Evolutionary conservation across 2,888 invertebrate genomes (phyloP).

Genomic region (Pristionchus exspectatus): DNA sequence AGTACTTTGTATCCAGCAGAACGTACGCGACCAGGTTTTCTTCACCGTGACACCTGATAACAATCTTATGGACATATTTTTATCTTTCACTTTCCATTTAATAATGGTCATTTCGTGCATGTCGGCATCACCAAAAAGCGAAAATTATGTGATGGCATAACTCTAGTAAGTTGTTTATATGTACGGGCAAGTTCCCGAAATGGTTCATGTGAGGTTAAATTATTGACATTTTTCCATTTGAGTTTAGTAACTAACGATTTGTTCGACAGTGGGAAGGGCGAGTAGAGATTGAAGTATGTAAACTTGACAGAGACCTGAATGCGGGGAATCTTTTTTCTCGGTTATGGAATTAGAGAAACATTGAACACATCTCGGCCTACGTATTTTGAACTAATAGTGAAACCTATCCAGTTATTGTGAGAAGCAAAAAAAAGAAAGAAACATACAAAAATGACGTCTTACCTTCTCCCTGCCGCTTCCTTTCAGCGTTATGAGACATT

Average conservation of each 20-base stretch:
- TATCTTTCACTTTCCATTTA: background rate
- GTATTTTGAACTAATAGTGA: background rate
- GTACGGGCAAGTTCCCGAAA: background rate
- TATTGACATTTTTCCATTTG: background rate
- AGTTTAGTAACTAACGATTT: background rate
- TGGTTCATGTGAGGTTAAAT: background rate
- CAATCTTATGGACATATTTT: background rate
- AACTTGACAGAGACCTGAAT: conserved; percentile 71
- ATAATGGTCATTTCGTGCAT: background rate
- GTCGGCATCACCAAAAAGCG: background rate
- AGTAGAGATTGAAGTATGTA: conserved; percentile 75
- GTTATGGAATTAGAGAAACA: background rate
- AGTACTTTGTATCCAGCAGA: conserved; percentile 11
- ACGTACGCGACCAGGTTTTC: conserved; percentile 27
- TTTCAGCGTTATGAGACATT: conserved; percentile 18
- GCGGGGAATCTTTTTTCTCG: background rate
- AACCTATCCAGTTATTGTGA: background rate
- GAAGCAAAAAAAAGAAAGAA: background rate
- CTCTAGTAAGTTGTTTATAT: background rate
- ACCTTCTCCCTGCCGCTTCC: conserved; percentile 31
- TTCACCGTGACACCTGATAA: background rate
- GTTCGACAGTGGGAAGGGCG: conserved; percentile 19
- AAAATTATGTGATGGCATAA: background rate
- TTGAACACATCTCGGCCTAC: background rate
- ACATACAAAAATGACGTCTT: background rate